Base-by-base conservation (phyloP, 2,888 invertebrate genomes). In the Drosophila helvetica region DNA sequence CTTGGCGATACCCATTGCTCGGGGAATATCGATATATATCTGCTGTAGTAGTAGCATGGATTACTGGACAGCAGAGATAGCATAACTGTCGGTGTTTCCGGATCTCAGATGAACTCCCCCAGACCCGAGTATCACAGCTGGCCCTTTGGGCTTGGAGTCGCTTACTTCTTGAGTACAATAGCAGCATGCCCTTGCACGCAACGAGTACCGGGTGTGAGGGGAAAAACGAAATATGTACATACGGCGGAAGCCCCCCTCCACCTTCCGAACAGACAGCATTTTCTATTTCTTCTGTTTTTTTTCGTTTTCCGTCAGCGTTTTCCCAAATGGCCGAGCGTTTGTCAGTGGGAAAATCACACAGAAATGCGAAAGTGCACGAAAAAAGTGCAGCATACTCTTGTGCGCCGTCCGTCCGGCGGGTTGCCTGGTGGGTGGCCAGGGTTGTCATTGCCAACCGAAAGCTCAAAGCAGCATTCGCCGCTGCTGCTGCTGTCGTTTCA, bases 321-420 rank as follows among this genome's bases (percentile, higher is more conserved):
- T 72, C 74, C 80, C 73, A 72, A 81, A 75, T 79, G 79, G 57
- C 78, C 57, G 72, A 64, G 57, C 58, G 66, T 62, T 69, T 71
- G 63, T 60, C 70, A 63, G 65, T 64, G 53, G 60, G 55, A 69
- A 74, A 74, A 74, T 79, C 78, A 73, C 77, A 77, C 66, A 81
- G 71, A 78, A 63, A 80, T 82, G 79, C 75, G 33, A 76, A 77
- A 82, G 75, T 77, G 72, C 76, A 75, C 47, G 38, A 38, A 79
- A 83, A 84, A 76, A 81, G 65, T 79, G 78, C 82, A 82, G 84
- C 74, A 77, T 73, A 86, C 71, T 81, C 75, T 71, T 74, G 73
- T 63, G 74, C 67, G 55, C 38, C 15, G 43, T 2, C 33, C 33
- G 22, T 22, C 0, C 5, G 22, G 22, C 1, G 22, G 22, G 22